Percentiles rank a stretch among this genome's conserved stretches.
Conservation (phyloP, 2,113 vertebrate genomes). For the Salminus brasiliensis region DNA sequence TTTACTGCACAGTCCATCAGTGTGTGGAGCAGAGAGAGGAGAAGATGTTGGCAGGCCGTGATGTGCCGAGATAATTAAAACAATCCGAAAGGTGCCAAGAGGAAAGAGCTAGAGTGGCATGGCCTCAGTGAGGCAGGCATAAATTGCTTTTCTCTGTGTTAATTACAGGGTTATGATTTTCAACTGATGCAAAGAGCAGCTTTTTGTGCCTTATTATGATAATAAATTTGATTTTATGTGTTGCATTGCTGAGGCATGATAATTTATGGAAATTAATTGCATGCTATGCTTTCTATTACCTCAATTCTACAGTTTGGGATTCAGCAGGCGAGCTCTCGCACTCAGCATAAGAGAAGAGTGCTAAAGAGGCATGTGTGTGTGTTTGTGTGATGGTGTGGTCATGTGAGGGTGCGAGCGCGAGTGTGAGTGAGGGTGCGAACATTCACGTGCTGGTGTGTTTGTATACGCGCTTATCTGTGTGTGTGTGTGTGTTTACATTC, state of each 20-base stretch:
- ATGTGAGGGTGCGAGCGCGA: no score
- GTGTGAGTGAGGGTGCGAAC: conserved; percentile 9
- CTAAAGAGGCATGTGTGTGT: conserved; percentile 10
- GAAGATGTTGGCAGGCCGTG: conserved; percentile 39
- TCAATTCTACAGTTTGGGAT: conserved; percentile 26
- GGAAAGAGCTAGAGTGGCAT: conserved; percentile 54
- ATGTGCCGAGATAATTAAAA: conserved; percentile 69
- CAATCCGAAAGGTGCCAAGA: conserved; percentile 65
- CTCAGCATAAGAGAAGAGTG: not conserved
- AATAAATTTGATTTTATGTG: conserved; percentile 76
- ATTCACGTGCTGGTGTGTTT: not conserved
- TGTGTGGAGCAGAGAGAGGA: not conserved
- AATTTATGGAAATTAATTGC: conserved; percentile 82
- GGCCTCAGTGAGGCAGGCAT: conserved; percentile 59
- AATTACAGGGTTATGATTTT: conserved; percentile 79
- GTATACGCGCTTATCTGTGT: not conserved
- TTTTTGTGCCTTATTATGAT: conserved; percentile 75
- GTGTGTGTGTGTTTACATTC: conserved; percentile 11
- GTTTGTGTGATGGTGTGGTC: no score
- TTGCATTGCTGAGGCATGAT: conserved; percentile 77
- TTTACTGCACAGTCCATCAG: not conserved
- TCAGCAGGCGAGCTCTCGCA: not conserved
- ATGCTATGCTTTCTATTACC: conserved; percentile 41
- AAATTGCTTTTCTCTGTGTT: conserved; percentile 78
- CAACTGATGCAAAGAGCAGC: conserved; percentile 75